phyloP scores from a whole-genome alignment of 2,888 invertebrate genomes.

The Conus canariensis region DNA sequence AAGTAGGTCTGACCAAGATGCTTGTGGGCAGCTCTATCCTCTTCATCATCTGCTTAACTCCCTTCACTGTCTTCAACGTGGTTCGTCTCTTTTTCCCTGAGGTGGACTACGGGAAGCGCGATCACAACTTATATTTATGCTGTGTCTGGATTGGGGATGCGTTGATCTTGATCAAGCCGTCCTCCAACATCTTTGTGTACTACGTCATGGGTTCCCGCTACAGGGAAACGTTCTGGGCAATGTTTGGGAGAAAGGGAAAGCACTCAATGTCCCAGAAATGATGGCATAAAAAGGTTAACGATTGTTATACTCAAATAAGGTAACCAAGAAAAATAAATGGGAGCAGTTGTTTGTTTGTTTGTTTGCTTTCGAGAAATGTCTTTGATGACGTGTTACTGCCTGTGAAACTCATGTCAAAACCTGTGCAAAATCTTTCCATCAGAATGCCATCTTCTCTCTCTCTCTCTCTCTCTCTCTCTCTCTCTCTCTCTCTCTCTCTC shows the following conservation, averaged over 20 bases:
- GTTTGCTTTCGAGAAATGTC: no score
- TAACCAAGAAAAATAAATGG: no score
- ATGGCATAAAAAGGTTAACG: no score
- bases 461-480: no score
- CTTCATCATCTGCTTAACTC: not conserved
- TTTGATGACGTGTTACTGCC: no score
- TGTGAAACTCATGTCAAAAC: no score
- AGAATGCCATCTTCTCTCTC: no score
- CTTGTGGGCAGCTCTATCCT: not conserved
- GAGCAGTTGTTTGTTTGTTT: no score
- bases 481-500: no score
- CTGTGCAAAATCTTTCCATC: no score
- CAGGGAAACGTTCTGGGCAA: not conserved
- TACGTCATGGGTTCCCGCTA: conserved; percentile 17
- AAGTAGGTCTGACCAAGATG: conserved; percentile 18
- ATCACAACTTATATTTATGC: not conserved
- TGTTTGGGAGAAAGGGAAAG: not conserved
- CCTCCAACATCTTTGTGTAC: conserved; percentile 16
- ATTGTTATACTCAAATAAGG: no score
- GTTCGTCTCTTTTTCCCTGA: not conserved
- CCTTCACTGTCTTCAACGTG: not conserved
- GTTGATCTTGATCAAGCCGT: not conserved
- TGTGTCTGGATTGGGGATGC: not conserved
- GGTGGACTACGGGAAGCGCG: not conserved
- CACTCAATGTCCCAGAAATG: no score